phyloP scores from a whole-genome alignment of 2,113 vertebrate species.

The Sialia sialis region DNA sequence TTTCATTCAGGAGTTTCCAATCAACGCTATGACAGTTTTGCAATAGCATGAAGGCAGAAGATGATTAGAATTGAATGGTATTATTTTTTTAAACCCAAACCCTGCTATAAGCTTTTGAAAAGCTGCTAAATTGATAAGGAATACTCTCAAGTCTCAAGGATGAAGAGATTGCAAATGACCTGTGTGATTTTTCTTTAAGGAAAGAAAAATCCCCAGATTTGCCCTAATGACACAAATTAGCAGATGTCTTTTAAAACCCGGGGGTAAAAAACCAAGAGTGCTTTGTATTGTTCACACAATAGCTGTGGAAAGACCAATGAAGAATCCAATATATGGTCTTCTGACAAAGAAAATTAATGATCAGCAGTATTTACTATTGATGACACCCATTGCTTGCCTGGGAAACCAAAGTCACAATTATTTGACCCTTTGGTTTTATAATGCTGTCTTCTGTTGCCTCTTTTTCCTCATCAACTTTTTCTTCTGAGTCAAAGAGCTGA shows the following conservation, averaged over 20 bases:
- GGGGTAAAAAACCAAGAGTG: neutral
- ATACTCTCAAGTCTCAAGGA: neutral
- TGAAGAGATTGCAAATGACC: neutral
- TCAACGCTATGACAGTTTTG: neutral
- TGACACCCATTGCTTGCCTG: neutral
- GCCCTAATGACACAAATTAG: neutral
- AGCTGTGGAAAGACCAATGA: neutral
- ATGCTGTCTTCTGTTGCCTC: neutral
- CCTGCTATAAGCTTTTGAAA: neutral
- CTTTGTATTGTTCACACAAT: neutral
- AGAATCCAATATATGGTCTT: neutral
- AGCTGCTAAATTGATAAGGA: neutral
- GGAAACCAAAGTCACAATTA: neutral
- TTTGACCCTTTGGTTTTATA: neutral
- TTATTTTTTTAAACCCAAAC: neutral
- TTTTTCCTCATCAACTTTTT: neutral
- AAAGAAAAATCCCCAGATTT: neutral
- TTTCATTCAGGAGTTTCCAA: neutral
- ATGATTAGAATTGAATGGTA: neutral
- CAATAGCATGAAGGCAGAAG: neutral
- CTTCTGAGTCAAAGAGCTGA: neutral
- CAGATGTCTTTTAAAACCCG: neutral
- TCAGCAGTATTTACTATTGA: neutral
- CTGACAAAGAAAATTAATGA: neutral
- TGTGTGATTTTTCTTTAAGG: neutral